These are phyloP conservation scores for Onthophagus sagittarius DNA, from an alignment of 2,888 invertebrate genomes.

Conservation along the genomic window DNA sequence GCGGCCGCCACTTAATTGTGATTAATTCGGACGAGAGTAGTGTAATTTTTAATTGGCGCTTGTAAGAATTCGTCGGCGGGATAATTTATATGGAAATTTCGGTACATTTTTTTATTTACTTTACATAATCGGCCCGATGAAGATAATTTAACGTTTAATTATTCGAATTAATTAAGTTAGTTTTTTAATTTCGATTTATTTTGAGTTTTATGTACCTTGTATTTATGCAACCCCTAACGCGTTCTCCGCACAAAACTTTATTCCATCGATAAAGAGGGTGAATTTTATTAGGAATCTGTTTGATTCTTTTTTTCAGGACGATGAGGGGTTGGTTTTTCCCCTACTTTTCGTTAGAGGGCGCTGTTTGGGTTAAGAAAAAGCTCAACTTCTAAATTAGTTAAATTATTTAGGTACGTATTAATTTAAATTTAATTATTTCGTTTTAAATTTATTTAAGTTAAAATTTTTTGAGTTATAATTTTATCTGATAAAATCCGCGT, in stretches of 20 bases:
- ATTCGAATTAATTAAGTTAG: too few species aligned
- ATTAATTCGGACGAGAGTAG: neutral
- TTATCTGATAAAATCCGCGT: neutral
- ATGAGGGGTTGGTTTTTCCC: neutral
- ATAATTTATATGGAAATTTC: neutral
- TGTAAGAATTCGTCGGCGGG: neutral
- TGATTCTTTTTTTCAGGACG: neutral
- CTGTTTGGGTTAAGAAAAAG: neutral
- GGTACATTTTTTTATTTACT: too few species aligned
- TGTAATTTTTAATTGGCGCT: neutral
- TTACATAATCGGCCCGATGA: too few species aligned
- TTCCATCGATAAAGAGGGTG: neutral
- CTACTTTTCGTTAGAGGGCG: slow-evolving; percentile 3
- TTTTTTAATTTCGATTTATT: neutral
- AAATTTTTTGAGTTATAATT: neutral
- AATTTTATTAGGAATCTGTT: neutral
- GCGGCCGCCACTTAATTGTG: neutral
- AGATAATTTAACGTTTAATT: too few species aligned
- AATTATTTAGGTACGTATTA: neutral
- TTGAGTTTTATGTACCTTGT: neutral
- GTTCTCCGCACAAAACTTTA: slow-evolving; percentile 1
- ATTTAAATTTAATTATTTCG: neutral
- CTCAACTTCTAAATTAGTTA: neutral
- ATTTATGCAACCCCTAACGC: neutral
- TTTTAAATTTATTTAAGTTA: neutral